phyloP scores from a whole-genome alignment of 2,797 vertebrate species.

The Triplophysa bombifrons region DNA sequence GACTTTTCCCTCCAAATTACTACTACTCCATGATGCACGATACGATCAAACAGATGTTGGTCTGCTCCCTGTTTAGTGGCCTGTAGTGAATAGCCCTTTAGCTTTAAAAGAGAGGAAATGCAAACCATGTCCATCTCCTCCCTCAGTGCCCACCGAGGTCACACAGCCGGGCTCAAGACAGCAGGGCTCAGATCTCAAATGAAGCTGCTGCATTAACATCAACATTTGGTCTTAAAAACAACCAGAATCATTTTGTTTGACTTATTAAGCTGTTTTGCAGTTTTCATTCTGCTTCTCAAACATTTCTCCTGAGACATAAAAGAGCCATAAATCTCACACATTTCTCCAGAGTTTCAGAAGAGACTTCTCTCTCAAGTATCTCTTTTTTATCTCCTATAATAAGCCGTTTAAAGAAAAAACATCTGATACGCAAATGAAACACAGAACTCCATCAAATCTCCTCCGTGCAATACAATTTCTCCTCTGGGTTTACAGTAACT shows the following conservation, averaged over 20 bases:
- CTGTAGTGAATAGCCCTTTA: constrained; percentile 17
- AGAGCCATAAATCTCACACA: no score
- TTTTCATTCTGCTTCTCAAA: no score
- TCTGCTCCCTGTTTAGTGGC: constrained; percentile 31
- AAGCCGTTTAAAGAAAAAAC: no score
- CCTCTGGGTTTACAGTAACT: background rate
- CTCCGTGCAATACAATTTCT: no score
- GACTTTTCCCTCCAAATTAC: constrained; percentile 43
- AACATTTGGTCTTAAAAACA: constrained; percentile 7
- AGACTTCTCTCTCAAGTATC: no score
- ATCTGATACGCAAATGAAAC: no score
- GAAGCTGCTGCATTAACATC: background rate
- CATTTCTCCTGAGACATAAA: no score
- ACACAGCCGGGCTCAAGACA: background rate
- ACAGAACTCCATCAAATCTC: no score
- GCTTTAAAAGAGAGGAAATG: constrained; percentile 46
- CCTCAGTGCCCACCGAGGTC: constrained; percentile 23
- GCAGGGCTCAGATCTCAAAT: background rate
- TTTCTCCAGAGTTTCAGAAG: no score
- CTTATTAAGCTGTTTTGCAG: background rate
- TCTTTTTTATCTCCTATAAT: no score
- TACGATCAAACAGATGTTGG: constrained; percentile 26
- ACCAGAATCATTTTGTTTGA: no score
- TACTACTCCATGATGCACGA: constrained; percentile 21
- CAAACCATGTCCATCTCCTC: constrained; percentile 42